Percentiles rank a stretch among this genome's conserved stretches.
phyloP scores from a whole-genome alignment of 2,113 vertebrate species.

The Ascaphus truei region DNA sequence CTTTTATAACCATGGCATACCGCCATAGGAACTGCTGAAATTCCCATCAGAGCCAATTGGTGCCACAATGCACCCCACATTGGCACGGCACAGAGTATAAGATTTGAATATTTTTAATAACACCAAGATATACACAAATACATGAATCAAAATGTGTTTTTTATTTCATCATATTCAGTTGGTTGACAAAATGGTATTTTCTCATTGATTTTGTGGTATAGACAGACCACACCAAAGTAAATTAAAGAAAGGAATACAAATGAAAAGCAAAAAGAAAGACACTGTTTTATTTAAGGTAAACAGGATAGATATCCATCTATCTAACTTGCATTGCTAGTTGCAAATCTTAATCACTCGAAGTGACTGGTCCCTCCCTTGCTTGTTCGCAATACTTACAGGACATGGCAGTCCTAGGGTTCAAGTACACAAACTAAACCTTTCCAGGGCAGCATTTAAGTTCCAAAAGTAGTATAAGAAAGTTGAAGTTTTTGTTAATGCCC shows the following conservation, averaged over 20 bases:
- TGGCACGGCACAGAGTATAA: too few relatives aligned
- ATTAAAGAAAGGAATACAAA: constrained; percentile 44
- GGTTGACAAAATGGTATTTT: constrained; percentile 71
- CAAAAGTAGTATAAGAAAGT: constrained; percentile 9
- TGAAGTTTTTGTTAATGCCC: background rate
- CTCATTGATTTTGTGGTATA: constrained; percentile 58
- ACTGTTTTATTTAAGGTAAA: constrained; percentile 59
- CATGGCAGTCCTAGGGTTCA: constrained; percentile 43
- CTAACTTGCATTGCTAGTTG: constrained; percentile 83
- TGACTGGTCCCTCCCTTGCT: constrained; percentile 42
- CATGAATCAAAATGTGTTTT: constrained; percentile 34
- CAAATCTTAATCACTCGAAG: constrained; percentile 59
- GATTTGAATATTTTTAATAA: too few relatives aligned
- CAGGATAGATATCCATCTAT: constrained; percentile 66
- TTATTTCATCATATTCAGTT: constrained; percentile 70
- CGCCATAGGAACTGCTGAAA: too few relatives aligned
- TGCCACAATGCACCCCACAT: too few relatives aligned
- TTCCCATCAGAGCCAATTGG: too few relatives aligned
- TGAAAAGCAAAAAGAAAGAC: constrained; percentile 51
- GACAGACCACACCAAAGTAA: constrained; percentile 51
- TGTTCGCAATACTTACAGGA: background rate
- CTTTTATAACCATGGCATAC: too few relatives aligned
- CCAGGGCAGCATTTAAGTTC: constrained; percentile 57
- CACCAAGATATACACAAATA: background rate
- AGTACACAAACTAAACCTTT: constrained; percentile 48